phyloP scores from a whole-genome alignment of 2,113 vertebrate genomes.

The Nannospalax galili region DNA sequence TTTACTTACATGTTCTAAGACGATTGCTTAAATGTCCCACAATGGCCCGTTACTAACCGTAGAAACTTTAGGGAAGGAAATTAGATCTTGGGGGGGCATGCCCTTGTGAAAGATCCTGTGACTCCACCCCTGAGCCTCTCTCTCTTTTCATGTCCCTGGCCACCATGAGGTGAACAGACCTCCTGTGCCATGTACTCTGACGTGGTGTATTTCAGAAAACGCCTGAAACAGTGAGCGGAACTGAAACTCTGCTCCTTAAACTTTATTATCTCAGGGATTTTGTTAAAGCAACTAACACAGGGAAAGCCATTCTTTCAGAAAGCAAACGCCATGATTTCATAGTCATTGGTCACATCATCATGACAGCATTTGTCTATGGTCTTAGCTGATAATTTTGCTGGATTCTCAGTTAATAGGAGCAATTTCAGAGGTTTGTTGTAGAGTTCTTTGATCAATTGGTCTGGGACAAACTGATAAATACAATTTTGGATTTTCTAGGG shows the following conservation, averaged over 20 bases:
- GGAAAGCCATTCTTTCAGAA: not conserved
- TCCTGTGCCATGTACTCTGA: not conserved
- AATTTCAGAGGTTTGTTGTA: conserved; percentile 5
- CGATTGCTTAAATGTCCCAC: not conserved
- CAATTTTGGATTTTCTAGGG: conserved; percentile 19
- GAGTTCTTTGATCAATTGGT: not conserved
- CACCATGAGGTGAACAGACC: not conserved
- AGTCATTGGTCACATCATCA: not conserved
- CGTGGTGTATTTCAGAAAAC: not conserved
- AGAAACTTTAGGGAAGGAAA: not conserved
- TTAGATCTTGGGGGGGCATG: not conserved
- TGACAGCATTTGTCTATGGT: not conserved
- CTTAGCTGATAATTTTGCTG: conserved; percentile 34
- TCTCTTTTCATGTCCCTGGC: too few species aligned
- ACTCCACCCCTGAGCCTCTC: not conserved
- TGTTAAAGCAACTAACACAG: not conserved
- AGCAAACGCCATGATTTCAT: not conserved
- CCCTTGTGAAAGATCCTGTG: not conserved
- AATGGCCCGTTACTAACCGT: not conserved
- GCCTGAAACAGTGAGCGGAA: not conserved
- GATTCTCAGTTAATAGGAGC: not conserved
- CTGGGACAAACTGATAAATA: not conserved
- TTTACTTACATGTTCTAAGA: conserved; percentile 11
- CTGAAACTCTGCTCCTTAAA: not conserved
- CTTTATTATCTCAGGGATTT: not conserved